These are phyloP conservation scores for Chrysogorgia sp. DNA, from an alignment of 92 coral and sea anemone genomes.

Conservation along the genomic window DNA sequence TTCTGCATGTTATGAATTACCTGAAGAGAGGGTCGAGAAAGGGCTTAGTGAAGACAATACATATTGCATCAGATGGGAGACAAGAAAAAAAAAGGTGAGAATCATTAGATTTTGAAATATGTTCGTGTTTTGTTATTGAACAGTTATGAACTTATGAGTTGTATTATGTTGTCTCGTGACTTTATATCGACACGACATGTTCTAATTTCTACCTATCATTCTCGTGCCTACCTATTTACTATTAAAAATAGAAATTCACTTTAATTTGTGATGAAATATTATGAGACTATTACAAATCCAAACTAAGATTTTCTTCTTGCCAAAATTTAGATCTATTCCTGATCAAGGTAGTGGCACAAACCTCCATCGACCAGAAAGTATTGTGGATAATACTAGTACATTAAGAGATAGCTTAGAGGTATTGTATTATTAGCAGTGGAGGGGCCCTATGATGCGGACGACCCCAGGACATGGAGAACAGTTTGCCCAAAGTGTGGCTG, in stretches of 20 bases:
- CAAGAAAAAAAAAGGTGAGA: conserved; percentile 4
- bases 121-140: no score
- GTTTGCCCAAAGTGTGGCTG: no score
- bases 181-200: no score
- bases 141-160: no score
- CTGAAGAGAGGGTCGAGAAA: conserved; percentile 35
- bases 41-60: conserved; percentile 65
- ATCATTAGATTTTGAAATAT: no score
- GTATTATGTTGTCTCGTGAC: no score
- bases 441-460: neutral
- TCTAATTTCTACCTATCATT: no score
- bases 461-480: no score
- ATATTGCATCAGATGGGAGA: conserved; percentile 54
- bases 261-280: no score
- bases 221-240: no score
- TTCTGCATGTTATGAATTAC: conserved; percentile 27
- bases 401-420: conserved; percentile 21
- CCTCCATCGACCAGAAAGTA: conserved; percentile 27
- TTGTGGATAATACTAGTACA: neutral
- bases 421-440: neutral
- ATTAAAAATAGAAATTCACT: no score
- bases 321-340: neutral
- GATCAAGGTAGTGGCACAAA: neutral
- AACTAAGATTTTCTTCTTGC: neutral
- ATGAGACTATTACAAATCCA: no score